Evolutionary conservation across 2,888 invertebrate genomes (phyloP).

Genomic region (Cyclophora punctaria): DNA sequence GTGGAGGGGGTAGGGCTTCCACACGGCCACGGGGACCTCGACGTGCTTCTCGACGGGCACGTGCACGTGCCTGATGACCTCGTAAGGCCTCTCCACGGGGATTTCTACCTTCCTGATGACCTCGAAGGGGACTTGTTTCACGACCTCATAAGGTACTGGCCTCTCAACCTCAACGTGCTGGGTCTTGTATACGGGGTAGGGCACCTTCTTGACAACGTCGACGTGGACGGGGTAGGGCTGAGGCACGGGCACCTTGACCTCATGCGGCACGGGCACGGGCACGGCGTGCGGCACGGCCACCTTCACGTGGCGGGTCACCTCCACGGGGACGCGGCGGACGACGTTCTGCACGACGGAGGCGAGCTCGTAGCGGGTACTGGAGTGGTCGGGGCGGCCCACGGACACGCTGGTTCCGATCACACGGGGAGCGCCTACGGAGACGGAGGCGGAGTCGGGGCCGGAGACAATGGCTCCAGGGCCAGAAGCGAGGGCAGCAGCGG

Average conservation of each 20-base stretch:
- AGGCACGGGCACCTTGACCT: slow-evolving; percentile 60
- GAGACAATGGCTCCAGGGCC: slow-evolving; percentile 7
- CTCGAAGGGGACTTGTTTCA: slow-evolving; percentile 57
- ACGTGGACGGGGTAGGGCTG: slow-evolving; percentile 67
- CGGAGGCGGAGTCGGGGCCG: slow-evolving; percentile 9
- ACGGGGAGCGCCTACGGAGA: slow-evolving; percentile 33
- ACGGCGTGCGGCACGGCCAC: slow-evolving; percentile 55
- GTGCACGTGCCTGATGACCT: slow-evolving; percentile 63
- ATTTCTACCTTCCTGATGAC: slow-evolving; percentile 59
- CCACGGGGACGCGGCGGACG: slow-evolving; percentile 59
- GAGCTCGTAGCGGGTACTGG: slow-evolving; percentile 54
- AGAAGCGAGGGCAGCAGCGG: slow-evolving; percentile 9
- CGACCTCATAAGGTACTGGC: slow-evolving; percentile 58
- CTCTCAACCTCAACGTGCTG: slow-evolving; percentile 61
- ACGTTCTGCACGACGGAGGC: slow-evolving; percentile 64
- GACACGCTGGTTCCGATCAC: slow-evolving; percentile 48
- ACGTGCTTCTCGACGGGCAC: slow-evolving; percentile 62
- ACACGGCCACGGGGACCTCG: slow-evolving; percentile 59
- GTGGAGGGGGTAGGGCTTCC: slow-evolving; percentile 67
- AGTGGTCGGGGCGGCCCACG: slow-evolving; percentile 38
- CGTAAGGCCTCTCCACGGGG: slow-evolving; percentile 61
- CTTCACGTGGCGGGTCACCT: slow-evolving; percentile 59
- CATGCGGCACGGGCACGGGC: slow-evolving; percentile 58
- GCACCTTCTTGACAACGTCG: slow-evolving; percentile 60
- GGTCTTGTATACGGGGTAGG: slow-evolving; percentile 64